A percentile compares a stretch with the other conserved stretches of the same genome.
Evolutionary conservation across 1,140 invertebrate genomes (phyloP).

Genomic region (Drosophila kohkoa): DNA sequence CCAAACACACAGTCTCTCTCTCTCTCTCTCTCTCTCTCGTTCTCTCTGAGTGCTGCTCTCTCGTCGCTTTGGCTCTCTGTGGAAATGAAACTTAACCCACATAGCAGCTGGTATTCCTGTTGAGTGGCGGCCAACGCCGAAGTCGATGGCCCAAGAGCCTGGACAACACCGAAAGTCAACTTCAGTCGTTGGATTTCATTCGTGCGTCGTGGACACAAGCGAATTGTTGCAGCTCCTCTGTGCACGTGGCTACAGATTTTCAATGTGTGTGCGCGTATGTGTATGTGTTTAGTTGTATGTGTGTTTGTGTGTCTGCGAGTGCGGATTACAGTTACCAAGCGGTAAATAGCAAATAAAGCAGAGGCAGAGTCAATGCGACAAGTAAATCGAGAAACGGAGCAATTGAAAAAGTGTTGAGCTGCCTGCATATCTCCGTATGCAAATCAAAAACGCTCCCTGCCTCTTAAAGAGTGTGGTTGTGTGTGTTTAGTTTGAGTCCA

Average conservation of each 20-base stretch:
- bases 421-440: constrained; percentile 14
- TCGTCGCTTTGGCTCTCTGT: not conserved
- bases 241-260: constrained; percentile 52
- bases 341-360: constrained; percentile 19
- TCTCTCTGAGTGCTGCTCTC: too few species aligned
- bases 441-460: constrained; percentile 34
- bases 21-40: not conserved
- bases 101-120: constrained; percentile 29
- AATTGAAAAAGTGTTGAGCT: constrained; percentile 53
- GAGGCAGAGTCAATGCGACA: constrained; percentile 8
- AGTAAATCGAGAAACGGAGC: constrained; percentile 42
- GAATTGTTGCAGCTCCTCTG: constrained; percentile 33
- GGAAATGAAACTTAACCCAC: constrained; percentile 63
- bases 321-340: constrained; percentile 2
- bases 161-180: constrained; percentile 47
- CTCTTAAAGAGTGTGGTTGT: constrained; percentile 23
- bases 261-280: constrained; percentile 11
- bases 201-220: constrained; percentile 75
- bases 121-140: constrained; percentile 20
- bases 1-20: not conserved
- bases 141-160: constrained; percentile 40
- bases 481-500: constrained; percentile 23
- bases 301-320: constrained; percentile 12
- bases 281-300: constrained; percentile 10
- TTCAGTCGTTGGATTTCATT: constrained; percentile 83